Base-by-base conservation (phyloP, 2,113 vertebrate species). In the Corythoichthys intestinalis region DNA sequence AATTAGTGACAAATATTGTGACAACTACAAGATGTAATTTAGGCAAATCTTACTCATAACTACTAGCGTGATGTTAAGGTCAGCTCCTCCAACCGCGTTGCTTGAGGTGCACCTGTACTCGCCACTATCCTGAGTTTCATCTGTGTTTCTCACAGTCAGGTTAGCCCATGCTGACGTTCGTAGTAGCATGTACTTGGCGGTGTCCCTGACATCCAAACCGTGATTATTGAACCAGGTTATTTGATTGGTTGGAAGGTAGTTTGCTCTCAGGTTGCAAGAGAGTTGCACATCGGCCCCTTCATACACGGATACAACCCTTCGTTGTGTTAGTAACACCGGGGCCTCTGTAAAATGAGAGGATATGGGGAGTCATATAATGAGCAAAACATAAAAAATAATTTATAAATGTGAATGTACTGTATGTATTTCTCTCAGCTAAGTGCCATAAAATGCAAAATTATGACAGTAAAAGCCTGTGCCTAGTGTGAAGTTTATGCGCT, bases 181-280 rank as follows among this genome's bases (percentile, higher is more conserved):
- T 59, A 93, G 88, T 58, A 98, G 76, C 1, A 2, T 48, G 70
- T 96, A 95, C 74, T 95, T 94, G 2, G 84, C 74, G 11, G 78
- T 89, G 0, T 80, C 66, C 6, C 58, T 69, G 66, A 97, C 77
- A 14, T 87, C 88, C 58, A 62, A 54, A 15, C 86, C 90, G 67
- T 81, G 86, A 65, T 95, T 94, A 75, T 94, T 90, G 57, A 92
- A 93, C 95, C 96, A 97, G 65, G 70, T 87, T 79, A 95, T 84
- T 0, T 92, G 78, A 41, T 80, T 89, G 1, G 86, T 84, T 0
- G 93, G 91, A 0, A 93, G 91, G 0, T 73, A 60, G 70, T 91
- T 87, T 28, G 66, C 62, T 75, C 74, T 91, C 0, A 91, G 88
- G 71, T 86, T 83, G 70, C 95, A 98, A 1, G 82, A 84, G 69